Base-by-base conservation (phyloP, 1,140 invertebrate species). In the Acyrthosiphon pisum region DNA sequence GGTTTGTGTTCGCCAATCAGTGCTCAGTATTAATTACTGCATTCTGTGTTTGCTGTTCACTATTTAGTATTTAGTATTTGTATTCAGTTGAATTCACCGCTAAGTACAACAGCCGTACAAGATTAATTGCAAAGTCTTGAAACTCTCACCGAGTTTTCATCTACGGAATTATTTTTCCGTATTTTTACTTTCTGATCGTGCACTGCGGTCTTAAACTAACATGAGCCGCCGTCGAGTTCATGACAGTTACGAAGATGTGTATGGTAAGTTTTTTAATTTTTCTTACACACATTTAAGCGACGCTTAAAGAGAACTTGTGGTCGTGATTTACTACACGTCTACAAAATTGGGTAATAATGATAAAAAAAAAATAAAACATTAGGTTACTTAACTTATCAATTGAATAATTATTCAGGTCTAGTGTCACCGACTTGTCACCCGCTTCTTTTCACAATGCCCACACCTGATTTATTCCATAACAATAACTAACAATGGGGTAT, bases 171-270 rank as follows among this genome's bases (percentile, higher is more conserved):
- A n/a, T n/a, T n/a, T 68, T 68, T 68, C 11, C 60, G 14, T 14
- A n/a, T n/a, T 30, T n/a, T 4, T n/a, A 68, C 14, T n/a, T 1
- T 0, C 60, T 68, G 30, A n/a, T 68, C 8, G 30, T 68, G 14
- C 0, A 18, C 60, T n/a, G 60, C 14, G 8, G 83, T 46, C 11
- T 26, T 86, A 46, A 86, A 86, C 2, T 26, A 86, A 50, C 26
- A 93, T 93, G 91, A 93, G 91, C 23, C 91, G 91, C 11, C 91
- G 91, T 41, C 48, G 91, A n/a, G 46, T 93, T 86, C 91, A 93
- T 14, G 91, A 93, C 6, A 56, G 91, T 50, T 93, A 93, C 35
- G 91, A 93, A 53, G 91, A 93, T 26, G 18, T 93, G 20, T 93
- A 93, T 48, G 81, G 91, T 93, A 41, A 93, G 91, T 18, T 68